Conservation (phyloP, 2,888 invertebrate genomes). For the Melanotus villosus region DNA sequence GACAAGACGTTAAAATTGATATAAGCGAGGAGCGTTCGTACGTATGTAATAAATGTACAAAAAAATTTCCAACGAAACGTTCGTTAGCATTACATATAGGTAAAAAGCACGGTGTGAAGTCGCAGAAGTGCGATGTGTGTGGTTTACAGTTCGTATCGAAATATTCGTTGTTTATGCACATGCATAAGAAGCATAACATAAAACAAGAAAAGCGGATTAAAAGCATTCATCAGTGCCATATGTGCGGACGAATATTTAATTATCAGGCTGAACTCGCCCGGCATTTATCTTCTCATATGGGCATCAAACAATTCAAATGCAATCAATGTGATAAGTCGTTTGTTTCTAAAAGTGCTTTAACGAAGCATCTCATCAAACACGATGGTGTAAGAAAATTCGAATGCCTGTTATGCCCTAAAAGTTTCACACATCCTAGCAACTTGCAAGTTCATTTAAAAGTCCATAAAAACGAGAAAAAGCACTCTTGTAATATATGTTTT, state of each 20-base stretch:
- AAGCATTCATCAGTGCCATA: slow-evolving; percentile 50
- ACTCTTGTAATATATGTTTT: slow-evolving; percentile 49
- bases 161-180: slow-evolving; percentile 29
- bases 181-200: slow-evolving; percentile 30
- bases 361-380: slow-evolving; percentile 52
- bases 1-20: not conserved
- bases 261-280: slow-evolving; percentile 46
- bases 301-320: slow-evolving; percentile 50
- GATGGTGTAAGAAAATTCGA: slow-evolving; percentile 46
- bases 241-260: slow-evolving; percentile 52
- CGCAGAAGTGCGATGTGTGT: slow-evolving; percentile 33
- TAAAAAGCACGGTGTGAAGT: slow-evolving; percentile 28
- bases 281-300: slow-evolving; percentile 50
- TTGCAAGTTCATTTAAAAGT: slow-evolving; percentile 53
- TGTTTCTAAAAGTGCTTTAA: slow-evolving; percentile 46
- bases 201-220: slow-evolving; percentile 26
- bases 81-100: slow-evolving; percentile 34
- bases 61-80: slow-evolving; percentile 26
- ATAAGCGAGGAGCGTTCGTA: not conserved
- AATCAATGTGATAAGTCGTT: slow-evolving; percentile 49
- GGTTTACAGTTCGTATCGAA: slow-evolving; percentile 41
- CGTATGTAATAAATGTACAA: slow-evolving; percentile 22
- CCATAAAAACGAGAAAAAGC: slow-evolving; percentile 48
- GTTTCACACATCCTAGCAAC: slow-evolving; percentile 51
- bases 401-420: slow-evolving; percentile 54